phyloP scores from a whole-genome alignment of 2,888 invertebrate genomes.

The Patella caerulea region DNA sequence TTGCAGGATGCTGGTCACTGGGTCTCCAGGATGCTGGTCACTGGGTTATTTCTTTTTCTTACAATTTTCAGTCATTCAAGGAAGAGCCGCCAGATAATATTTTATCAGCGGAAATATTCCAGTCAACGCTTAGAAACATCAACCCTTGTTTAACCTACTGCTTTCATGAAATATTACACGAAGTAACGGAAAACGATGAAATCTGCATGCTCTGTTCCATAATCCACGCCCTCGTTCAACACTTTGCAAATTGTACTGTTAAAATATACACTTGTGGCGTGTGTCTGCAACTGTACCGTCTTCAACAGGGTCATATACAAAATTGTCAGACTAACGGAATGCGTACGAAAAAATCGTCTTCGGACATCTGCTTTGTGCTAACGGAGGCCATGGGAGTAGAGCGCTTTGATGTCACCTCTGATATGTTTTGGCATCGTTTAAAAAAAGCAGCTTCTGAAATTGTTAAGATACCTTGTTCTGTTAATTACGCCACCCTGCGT shows the following conservation, averaged over 20 bases:
- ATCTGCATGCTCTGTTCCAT: slow-evolving; percentile 29
- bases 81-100: no score
- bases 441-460: background rate
- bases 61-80: no score
- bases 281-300: slow-evolving; percentile 39
- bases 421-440: background rate
- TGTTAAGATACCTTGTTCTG: background rate
- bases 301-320: slow-evolving; percentile 38
- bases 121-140: background rate
- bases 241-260: slow-evolving; percentile 38
- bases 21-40: no score
- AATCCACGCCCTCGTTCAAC: slow-evolving; percentile 32
- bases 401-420: background rate
- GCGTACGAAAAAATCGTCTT: slow-evolving; percentile 4
- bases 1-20: no score
- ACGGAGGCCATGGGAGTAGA: slow-evolving; percentile 12
- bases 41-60: no score
- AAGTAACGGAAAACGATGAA: background rate
- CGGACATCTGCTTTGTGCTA: slow-evolving; percentile 25
- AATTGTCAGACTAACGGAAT: slow-evolving; percentile 22
- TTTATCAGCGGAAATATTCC: no score
- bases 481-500: background rate
- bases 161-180: background rate
- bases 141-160: background rate
- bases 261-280: slow-evolving; percentile 28